Conservation (phyloP, 2,797 vertebrate genomes). For the Selene dorsalis region DNA sequence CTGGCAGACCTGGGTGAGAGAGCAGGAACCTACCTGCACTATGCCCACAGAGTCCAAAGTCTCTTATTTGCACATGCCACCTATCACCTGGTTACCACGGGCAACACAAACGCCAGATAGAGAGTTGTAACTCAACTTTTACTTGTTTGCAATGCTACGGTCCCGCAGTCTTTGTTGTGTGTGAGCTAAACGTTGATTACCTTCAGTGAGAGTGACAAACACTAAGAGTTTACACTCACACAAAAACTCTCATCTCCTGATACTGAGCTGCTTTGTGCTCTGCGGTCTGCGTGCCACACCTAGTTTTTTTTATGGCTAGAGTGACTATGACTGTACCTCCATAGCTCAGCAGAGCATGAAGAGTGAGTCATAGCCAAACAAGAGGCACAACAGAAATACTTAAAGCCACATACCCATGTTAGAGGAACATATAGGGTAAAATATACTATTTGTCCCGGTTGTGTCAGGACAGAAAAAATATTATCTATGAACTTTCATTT, state of each 20-base stretch:
- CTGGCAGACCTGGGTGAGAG: slow-evolving; percentile 23
- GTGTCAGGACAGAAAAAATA: neutral
- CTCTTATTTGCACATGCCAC: slow-evolving; percentile 65
- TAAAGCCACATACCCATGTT: slow-evolving; percentile 31
- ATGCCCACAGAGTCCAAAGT: slow-evolving; percentile 70
- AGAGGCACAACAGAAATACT: slow-evolving; percentile 41
- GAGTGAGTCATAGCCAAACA: slow-evolving; percentile 60
- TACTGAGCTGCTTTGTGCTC: slow-evolving; percentile 60
- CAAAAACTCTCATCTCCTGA: slow-evolving; percentile 36
- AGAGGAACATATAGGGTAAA: neutral
- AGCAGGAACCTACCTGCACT: slow-evolving; percentile 35
- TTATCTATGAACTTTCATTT: neutral
- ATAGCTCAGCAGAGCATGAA: slow-evolving; percentile 35
- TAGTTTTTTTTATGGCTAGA: slow-evolving; percentile 63
- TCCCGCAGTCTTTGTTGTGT: slow-evolving; percentile 6
- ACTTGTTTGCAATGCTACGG: slow-evolving; percentile 15
- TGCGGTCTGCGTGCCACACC: slow-evolving; percentile 71
- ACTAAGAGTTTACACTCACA: neutral
- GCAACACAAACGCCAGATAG: slow-evolving; percentile 40
- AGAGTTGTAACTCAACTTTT: slow-evolving; percentile 36
- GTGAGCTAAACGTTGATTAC: neutral
- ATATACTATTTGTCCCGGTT: neutral
- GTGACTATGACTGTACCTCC: slow-evolving; percentile 49
- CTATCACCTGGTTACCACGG: slow-evolving; percentile 65
- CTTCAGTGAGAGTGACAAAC: neutral